Evolutionary conservation across 2,113 vertebrate genomes (phyloP).

Genomic region (Sphyrna mokarran): DNA sequence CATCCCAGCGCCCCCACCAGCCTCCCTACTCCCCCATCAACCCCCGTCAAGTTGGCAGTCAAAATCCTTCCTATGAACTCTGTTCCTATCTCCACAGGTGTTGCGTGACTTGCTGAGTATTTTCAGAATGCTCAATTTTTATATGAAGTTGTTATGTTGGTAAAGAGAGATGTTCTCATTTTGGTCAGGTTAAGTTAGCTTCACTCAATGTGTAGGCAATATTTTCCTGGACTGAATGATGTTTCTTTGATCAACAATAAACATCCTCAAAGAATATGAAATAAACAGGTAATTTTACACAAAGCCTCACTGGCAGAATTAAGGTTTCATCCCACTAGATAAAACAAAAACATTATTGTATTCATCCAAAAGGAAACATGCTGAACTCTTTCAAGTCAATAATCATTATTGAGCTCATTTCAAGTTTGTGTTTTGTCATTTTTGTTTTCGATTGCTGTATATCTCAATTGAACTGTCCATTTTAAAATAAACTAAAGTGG

Average conservation of each 20-base stretch:
- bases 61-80: background rate
- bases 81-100: background rate
- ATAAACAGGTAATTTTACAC: background rate
- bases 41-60: background rate
- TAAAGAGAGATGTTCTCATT: background rate
- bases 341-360: background rate
- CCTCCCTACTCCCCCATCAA: too few species aligned
- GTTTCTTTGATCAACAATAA: background rate
- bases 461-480: background rate
- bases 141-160: background rate
- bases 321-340: background rate
- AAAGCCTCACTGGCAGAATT: background rate
- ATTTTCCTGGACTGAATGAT: background rate
- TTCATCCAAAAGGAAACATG: background rate
- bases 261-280: background rate
- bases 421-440: background rate
- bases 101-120: background rate
- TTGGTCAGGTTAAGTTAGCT: background rate
- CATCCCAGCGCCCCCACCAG: too few species aligned
- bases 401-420: background rate
- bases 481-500: background rate
- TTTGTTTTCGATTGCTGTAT: background rate
- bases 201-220: background rate
- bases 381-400: background rate
- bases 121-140: background rate